A percentile compares a stretch with the other conserved stretches of the same genome.
Evolutionary conservation across 1,140 invertebrate species (phyloP).

Genomic region (Macrocentrus cingulum): DNA sequence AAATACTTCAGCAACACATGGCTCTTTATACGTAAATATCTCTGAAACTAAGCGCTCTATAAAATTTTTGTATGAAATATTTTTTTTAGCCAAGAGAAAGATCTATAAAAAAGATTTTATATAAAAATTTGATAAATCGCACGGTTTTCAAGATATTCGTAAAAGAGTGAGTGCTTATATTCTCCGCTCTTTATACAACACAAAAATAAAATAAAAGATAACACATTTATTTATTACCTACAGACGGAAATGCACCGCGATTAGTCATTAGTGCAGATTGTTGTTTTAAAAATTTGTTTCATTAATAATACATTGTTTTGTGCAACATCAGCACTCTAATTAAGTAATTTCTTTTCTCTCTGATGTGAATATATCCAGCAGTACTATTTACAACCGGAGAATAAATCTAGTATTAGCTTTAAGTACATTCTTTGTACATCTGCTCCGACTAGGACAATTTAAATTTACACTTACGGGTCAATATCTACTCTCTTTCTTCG

Average conservation of each 20-base stretch:
- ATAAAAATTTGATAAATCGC: too few species aligned
- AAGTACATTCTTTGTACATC: constrained; percentile 32
- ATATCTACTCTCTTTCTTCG: constrained; percentile 9
- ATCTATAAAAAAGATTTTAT: too few species aligned
- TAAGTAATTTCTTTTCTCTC: constrained; percentile 1
- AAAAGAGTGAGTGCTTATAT: too few species aligned
- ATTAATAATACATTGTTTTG: constrained; percentile 10
- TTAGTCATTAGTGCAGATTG: constrained; percentile 22
- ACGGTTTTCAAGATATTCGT: too few species aligned
- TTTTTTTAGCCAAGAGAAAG: too few species aligned
- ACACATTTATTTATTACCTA: constrained; percentile 3
- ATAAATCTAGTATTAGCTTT: constrained; percentile 31
- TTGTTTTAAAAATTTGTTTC: neutral
- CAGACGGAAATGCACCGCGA: neutral
- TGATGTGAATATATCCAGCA: neutral
- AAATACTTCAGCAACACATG: too few species aligned
- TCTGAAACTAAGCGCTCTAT: too few species aligned
- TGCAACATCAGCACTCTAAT: neutral
- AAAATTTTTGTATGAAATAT: too few species aligned
- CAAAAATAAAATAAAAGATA: constrained; percentile 1
- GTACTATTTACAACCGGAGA: constrained; percentile 14
- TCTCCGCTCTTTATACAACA: neutral
- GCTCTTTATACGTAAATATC: too few species aligned
- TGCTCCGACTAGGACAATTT: constrained; percentile 32
- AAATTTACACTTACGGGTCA: constrained; percentile 30